Percentiles rank a stretch among this genome's conserved stretches.
These are phyloP conservation scores for Larimichthys crocea DNA, from an alignment of 2,113 vertebrate species.

Conservation along the genomic window DNA sequence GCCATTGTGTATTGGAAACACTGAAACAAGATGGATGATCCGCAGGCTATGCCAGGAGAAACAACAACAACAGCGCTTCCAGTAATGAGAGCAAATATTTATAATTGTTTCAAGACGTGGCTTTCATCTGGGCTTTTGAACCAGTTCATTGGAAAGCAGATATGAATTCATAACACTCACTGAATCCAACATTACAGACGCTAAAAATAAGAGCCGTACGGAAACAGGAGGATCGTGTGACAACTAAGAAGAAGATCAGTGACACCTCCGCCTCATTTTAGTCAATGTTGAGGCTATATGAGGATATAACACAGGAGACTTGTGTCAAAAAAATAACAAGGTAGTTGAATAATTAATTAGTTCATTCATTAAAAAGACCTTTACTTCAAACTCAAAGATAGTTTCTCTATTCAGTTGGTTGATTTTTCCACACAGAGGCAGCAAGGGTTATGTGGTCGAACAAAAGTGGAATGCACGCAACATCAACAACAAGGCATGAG, in stretches of 20 bases:
- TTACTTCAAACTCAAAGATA: too few species aligned
- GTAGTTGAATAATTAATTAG: too few species aligned
- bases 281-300: too few species aligned
- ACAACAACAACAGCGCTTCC: neutral
- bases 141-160: neutral
- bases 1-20: constrained; percentile 8
- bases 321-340: too few species aligned
- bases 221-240: neutral
- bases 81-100: constrained; percentile 1
- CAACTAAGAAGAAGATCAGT: neutral
- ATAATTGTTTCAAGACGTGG: neutral
- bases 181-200: neutral
- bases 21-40: constrained; percentile 14
- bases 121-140: neutral
- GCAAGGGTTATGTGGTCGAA: too few species aligned
- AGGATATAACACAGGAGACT: too few species aligned
- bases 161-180: neutral
- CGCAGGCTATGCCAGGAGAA: neutral
- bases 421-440: too few species aligned
- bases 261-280: neutral
- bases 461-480: too few species aligned
- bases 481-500: too few species aligned
- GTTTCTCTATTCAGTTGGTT: too few species aligned
- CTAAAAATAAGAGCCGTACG: neutral
- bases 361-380: too few species aligned